A percentile compares a stretch with the other conserved stretches of the same genome.
phyloP scores from a whole-genome alignment of 2,888 invertebrate species.

The Paralinhomoeus sp. region DNA sequence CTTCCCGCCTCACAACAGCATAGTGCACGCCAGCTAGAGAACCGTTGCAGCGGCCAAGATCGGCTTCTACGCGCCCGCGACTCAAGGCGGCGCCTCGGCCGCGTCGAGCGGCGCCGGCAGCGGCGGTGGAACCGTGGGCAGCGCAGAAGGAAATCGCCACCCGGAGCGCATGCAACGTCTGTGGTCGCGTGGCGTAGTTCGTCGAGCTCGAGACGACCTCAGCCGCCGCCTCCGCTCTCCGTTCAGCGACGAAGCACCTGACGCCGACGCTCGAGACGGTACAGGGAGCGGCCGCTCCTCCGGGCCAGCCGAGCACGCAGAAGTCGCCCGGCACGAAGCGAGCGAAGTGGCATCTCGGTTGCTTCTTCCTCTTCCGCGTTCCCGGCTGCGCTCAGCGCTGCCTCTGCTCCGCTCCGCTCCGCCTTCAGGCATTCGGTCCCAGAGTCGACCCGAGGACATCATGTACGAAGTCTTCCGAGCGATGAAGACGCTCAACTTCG shows the following conservation, averaged over 20 bases:
- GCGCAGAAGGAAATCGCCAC: conserved; percentile 19
- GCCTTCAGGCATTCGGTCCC: conserved; percentile 70
- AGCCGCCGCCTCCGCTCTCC: too few relatives aligned
- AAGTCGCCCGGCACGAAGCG: conserved; percentile 42
- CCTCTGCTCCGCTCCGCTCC: too few relatives aligned
- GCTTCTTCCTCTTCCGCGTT: neutral
- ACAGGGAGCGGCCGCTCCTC: conserved; percentile 1
- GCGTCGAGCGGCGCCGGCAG: too few relatives aligned
- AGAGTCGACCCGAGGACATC: conserved; percentile 95
- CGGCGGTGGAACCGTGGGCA: too few relatives aligned
- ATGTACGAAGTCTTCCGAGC: conserved; percentile 99
- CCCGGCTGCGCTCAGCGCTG: too few relatives aligned
- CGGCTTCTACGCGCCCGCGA: conserved; percentile 73
- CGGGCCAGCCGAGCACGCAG: conserved; percentile 4
- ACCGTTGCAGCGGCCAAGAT: too few relatives aligned
- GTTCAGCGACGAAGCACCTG: conserved; percentile 12
- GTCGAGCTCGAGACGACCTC: neutral
- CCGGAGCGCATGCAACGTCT: conserved; percentile 31
- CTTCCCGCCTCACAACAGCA: too few relatives aligned
- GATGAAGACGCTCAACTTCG: conserved; percentile 91
- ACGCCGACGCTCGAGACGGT: conserved; percentile 14
- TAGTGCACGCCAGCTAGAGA: too few relatives aligned
- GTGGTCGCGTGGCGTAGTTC: neutral
- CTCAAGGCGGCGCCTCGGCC: conserved; percentile 40
- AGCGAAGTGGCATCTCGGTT: conserved; percentile 91